These are phyloP conservation scores for Gymnarchus niloticus DNA, from an alignment of 2,113 vertebrate genomes.

Conservation along the genomic window DNA sequence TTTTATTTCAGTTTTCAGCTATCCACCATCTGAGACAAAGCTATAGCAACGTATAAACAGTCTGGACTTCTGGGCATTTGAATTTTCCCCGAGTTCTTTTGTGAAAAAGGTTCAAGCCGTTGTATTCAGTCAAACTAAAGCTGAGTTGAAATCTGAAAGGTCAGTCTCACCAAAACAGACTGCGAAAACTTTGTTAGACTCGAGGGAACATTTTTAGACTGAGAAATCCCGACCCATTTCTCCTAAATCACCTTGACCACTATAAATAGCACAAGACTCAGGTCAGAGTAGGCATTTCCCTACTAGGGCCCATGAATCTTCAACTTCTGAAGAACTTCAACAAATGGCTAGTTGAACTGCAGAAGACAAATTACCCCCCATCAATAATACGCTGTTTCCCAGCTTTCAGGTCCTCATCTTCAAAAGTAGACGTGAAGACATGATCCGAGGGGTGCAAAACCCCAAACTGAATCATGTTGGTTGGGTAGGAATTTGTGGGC, in stretches of 20 bases:
- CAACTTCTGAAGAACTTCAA: slow-evolving; percentile 17
- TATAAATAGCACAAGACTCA: slow-evolving; percentile 50
- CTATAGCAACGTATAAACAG: background rate
- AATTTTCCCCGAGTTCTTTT: slow-evolving; percentile 30
- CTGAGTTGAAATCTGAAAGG: slow-evolving; percentile 40
- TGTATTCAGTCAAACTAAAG: slow-evolving; percentile 28
- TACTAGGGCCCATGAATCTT: slow-evolving; percentile 32
- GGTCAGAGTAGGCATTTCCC: slow-evolving; percentile 44
- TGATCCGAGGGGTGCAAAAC: background rate
- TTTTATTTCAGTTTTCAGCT: background rate
- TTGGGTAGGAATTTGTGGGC: background rate
- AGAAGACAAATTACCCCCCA: slow-evolving; percentile 35
- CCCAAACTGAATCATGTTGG: background rate
- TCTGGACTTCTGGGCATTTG: slow-evolving; percentile 30
- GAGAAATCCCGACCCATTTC: slow-evolving; percentile 35
- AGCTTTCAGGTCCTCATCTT: background rate
- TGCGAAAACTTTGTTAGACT: slow-evolving; percentile 37
- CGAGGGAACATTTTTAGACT: slow-evolving; percentile 33
- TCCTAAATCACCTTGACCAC: slow-evolving; percentile 41
- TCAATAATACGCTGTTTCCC: background rate
- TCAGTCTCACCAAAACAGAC: slow-evolving; percentile 44
- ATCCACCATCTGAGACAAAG: slow-evolving; percentile 15
- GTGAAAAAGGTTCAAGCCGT: slow-evolving; percentile 23
- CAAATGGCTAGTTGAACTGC: slow-evolving; percentile 40
- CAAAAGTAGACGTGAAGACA: background rate